Evolutionary conservation across 1,140 invertebrate genomes (phyloP).

Genomic region (Hyles euphorbiae): DNA sequence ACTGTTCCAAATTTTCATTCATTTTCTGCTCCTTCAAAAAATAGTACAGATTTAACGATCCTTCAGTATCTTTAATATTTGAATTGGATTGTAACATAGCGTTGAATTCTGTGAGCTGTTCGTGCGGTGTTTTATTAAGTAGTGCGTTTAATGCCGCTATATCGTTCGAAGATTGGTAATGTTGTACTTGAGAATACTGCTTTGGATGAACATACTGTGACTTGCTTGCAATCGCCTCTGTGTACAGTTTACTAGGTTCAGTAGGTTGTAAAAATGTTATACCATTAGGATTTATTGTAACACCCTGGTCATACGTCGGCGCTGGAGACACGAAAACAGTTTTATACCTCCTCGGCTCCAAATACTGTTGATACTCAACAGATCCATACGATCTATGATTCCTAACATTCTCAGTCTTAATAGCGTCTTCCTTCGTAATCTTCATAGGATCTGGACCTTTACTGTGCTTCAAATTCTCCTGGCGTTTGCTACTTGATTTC

Average conservation of each 20-base stretch:
- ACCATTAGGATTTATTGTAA: slow-evolving; percentile 54
- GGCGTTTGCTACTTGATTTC: not conserved
- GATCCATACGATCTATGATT: slow-evolving; percentile 64
- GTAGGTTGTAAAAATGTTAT: slow-evolving; percentile 23
- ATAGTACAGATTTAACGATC: slow-evolving; percentile 51
- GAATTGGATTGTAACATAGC: slow-evolving; percentile 33
- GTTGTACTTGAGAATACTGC: slow-evolving; percentile 40
- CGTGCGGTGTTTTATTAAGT: slow-evolving; percentile 40
- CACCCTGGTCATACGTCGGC: slow-evolving; percentile 47
- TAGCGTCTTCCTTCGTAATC: slow-evolving; percentile 38
- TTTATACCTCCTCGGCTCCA: slow-evolving; percentile 38
- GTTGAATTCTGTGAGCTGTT: slow-evolving; percentile 48
- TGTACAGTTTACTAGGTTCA: slow-evolving; percentile 36
- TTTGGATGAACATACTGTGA: slow-evolving; percentile 45
- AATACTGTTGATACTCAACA: slow-evolving; percentile 41
- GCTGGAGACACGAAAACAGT: slow-evolving; percentile 39
- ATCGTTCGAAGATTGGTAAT: slow-evolving; percentile 37
- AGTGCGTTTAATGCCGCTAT: slow-evolving; percentile 47
- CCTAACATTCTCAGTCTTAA: slow-evolving; percentile 40
- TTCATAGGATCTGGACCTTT: slow-evolving; percentile 26
- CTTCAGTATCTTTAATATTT: slow-evolving; percentile 27
- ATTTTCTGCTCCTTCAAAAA: slow-evolving; percentile 44
- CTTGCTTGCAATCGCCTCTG: slow-evolving; percentile 42
- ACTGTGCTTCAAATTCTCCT: slow-evolving; percentile 13
- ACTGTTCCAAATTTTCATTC: slow-evolving; percentile 17